These are phyloP conservation scores for Parazoanthus atlanticus DNA, from an alignment of 92 coral and sea anemone genomes.

Conservation along the genomic window DNA sequence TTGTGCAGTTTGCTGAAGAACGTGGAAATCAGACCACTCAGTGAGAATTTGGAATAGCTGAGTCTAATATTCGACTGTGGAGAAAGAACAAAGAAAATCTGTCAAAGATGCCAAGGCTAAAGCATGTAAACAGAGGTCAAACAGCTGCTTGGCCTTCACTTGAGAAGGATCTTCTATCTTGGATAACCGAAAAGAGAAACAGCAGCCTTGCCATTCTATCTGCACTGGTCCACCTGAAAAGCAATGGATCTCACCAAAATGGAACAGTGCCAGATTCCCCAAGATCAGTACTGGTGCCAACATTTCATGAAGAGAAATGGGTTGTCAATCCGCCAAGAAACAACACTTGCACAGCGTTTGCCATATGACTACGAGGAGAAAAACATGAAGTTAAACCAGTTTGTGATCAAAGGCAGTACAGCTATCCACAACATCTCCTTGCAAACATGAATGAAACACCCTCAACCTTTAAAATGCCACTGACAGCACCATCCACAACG, in stretches of 20 bases:
- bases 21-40: neutral
- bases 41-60: neutral
- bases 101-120: conserved; percentile 24
- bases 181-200: conserved; percentile 33
- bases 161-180: conserved; percentile 16
- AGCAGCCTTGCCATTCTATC: conserved; percentile 43
- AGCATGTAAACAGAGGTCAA: conserved; percentile 35
- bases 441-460: conserved; percentile 68
- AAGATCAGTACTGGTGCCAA: conserved; percentile 17
- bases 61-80: neutral
- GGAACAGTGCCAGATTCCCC: conserved; percentile 34
- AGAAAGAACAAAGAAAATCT: conserved; percentile 12
- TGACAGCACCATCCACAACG: conserved; percentile 47
- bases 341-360: conserved; percentile 37
- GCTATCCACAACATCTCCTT: conserved; percentile 43
- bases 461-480: conserved; percentile 55
- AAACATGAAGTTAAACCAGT: conserved; percentile 30
- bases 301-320: conserved; percentile 14
- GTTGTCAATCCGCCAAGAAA: too few species aligned
- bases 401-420: conserved; percentile 22
- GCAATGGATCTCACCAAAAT: conserved; percentile 41
- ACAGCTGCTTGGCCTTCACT: conserved; percentile 48
- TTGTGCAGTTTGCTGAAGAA: neutral
- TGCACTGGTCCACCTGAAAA: conserved; percentile 34
- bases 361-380: conserved; percentile 41